phyloP scores from a whole-genome alignment of 2,113 vertebrate genomes.

The Aegithalos caudatus region DNA sequence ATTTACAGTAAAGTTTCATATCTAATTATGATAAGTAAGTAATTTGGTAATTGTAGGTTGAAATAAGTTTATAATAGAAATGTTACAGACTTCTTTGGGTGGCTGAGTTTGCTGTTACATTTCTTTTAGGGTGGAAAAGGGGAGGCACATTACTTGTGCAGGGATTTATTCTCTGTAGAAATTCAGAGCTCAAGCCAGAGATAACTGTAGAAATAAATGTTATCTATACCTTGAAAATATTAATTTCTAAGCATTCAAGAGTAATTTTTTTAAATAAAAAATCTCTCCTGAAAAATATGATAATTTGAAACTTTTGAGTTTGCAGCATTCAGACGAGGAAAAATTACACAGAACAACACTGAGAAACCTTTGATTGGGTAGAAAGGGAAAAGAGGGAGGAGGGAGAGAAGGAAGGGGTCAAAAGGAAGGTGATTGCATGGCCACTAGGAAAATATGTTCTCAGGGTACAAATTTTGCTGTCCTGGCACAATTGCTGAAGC shows the following conservation, averaged over 20 bases:
- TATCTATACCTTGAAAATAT: background rate
- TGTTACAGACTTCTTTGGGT: background rate
- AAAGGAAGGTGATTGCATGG: background rate
- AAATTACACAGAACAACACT: background rate
- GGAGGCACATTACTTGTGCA: background rate
- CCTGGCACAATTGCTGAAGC: background rate
- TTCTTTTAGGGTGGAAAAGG: background rate
- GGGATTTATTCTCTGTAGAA: background rate
- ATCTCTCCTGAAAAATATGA: background rate
- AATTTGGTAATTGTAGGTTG: conserved; percentile 40
- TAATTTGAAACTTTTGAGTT: background rate
- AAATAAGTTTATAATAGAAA: background rate
- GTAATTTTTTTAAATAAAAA: background rate
- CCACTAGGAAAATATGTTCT: background rate
- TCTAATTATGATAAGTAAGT: conserved; percentile 41
- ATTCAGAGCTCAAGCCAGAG: background rate
- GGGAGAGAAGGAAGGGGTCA: background rate
- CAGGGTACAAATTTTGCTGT: background rate
- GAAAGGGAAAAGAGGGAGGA: background rate
- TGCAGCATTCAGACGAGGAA: background rate
- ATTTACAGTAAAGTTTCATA: conserved; percentile 12
- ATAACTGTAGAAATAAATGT: background rate
- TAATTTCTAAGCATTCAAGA: background rate
- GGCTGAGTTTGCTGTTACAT: background rate
- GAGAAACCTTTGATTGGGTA: background rate